Percentiles rank a stretch among this genome's conserved stretches.
Evolutionary conservation across 1,140 invertebrate species (phyloP).

Genomic region (Spodoptera frugiperda): DNA sequence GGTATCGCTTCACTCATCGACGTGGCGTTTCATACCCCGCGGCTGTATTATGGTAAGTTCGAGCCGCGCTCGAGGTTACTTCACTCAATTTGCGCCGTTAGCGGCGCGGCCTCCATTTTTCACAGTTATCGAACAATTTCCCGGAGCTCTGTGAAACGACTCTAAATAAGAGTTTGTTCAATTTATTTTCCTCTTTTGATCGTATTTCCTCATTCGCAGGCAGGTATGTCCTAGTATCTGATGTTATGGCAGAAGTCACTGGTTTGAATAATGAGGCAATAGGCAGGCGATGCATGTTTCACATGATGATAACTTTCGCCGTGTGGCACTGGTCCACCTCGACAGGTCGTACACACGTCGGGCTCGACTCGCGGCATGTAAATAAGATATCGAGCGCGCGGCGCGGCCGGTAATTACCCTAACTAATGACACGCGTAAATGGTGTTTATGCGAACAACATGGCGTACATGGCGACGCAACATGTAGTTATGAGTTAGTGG

Average conservation of each 20-base stretch:
- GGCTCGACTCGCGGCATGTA: slow-evolving; percentile 44
- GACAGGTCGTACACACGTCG: too few relatives aligned
- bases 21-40: slow-evolving; percentile 36
- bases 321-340: slow-evolving; percentile 24
- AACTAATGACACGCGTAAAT: slow-evolving; percentile 54
- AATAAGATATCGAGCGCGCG: slow-evolving; percentile 57
- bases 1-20: slow-evolving; percentile 47
- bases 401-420: slow-evolving; percentile 46
- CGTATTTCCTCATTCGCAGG: background rate
- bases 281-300: too few relatives aligned
- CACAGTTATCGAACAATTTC: slow-evolving; percentile 72
- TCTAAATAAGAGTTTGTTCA: slow-evolving; percentile 69
- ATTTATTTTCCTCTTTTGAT: slow-evolving; percentile 54
- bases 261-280: too few relatives aligned
- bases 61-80: slow-evolving; percentile 43
- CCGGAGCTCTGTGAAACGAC: slow-evolving; percentile 55
- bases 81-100: slow-evolving; percentile 79
- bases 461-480: slow-evolving; percentile 35
- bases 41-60: slow-evolving; percentile 33
- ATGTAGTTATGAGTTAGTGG: slow-evolving; percentile 35
- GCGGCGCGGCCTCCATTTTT: slow-evolving; percentile 64
- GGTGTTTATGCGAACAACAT: slow-evolving; percentile 44
- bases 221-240: too few relatives aligned
- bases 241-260: too few relatives aligned
- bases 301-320: background rate